Conservation (phyloP, 92 coral and sea anemone genomes). For the Virgularia gustaviana region DNA sequence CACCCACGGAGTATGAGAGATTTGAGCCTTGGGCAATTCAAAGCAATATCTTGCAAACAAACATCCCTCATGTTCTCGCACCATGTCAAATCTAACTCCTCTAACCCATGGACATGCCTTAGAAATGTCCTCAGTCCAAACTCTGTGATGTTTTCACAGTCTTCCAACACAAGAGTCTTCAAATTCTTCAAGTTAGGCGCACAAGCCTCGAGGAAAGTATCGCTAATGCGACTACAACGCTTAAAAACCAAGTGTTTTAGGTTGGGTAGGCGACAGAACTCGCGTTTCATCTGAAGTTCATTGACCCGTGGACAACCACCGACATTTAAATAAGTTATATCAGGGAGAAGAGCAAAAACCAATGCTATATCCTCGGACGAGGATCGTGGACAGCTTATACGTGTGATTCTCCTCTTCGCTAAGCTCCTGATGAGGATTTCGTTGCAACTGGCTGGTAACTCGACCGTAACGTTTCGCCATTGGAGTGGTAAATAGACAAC, state of each 20-base stretch:
- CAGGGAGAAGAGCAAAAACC: slow-evolving; percentile 62
- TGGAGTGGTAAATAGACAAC: slow-evolving; percentile 69
- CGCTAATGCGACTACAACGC: slow-evolving; percentile 72
- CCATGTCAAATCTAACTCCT: slow-evolving; percentile 76
- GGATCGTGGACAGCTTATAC: slow-evolving; percentile 64
- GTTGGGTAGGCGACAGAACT: slow-evolving; percentile 52
- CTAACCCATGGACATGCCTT: slow-evolving; percentile 60
- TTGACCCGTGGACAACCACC: slow-evolving; percentile 82
- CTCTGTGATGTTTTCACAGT: slow-evolving; percentile 74
- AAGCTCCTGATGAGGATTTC: slow-evolving; percentile 65
- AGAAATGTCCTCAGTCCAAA: slow-evolving; percentile 67
- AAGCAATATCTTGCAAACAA: slow-evolving; percentile 61
- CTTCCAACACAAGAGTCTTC: slow-evolving; percentile 67
- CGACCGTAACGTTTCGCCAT: slow-evolving; percentile 68
- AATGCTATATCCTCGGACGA: slow-evolving; percentile 63
- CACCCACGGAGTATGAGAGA: slow-evolving; percentile 70
- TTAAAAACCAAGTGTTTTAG: slow-evolving; percentile 72
- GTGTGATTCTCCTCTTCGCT: slow-evolving; percentile 65
- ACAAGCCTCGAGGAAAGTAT: slow-evolving; percentile 66
- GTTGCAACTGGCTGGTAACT: slow-evolving; percentile 62
- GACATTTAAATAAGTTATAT: slow-evolving; percentile 66
- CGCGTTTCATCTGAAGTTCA: slow-evolving; percentile 62
- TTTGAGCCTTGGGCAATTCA: slow-evolving; percentile 62
- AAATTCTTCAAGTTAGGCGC: slow-evolving; percentile 65
- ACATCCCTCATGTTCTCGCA: slow-evolving; percentile 73